phyloP scores from a whole-genome alignment of 2,888 invertebrate genomes.

The Ormia ochracea region DNA sequence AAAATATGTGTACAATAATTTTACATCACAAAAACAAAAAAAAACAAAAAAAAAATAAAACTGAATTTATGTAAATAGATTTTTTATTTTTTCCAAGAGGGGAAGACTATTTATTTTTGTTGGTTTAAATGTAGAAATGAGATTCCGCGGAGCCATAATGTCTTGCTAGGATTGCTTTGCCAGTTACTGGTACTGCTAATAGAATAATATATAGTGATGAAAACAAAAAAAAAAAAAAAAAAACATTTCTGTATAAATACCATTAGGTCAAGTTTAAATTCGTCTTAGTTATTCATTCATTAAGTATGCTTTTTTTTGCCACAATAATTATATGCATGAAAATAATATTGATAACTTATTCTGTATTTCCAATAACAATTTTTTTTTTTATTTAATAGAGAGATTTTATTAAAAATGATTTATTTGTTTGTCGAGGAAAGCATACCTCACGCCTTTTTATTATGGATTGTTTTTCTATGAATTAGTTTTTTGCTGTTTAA shows the following conservation, averaged over 20 bases:
- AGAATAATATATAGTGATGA: not conserved
- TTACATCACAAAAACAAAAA: slow-evolving; percentile 27
- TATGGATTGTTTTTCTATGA: not conserved
- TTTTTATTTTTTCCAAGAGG: slow-evolving; percentile 37
- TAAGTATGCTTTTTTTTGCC: slow-evolving; percentile 31
- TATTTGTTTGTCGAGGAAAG: slow-evolving; percentile 61
- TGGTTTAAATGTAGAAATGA: not conserved
- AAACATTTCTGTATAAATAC: slow-evolving; percentile 41
- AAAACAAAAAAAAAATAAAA: slow-evolving; percentile 31
- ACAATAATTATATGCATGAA: slow-evolving; percentile 58
- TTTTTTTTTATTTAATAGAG: not conserved
- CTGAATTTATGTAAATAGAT: slow-evolving; percentile 43
- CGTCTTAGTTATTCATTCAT: slow-evolving; percentile 53
- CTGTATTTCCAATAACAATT: slow-evolving; percentile 43
- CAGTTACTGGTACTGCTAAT: not conserved
- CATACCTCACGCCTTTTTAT: slow-evolving; percentile 59
- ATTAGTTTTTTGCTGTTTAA: not conserved
- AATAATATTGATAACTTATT: slow-evolving; percentile 60
- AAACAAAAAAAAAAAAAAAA: too few species aligned
- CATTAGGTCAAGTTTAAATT: slow-evolving; percentile 63
- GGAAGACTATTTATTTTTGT: slow-evolving; percentile 33
- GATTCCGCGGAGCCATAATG: slow-evolving; percentile 47
- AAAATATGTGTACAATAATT: slow-evolving; percentile 9
- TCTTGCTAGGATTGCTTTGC: slow-evolving; percentile 51
- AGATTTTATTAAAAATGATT: slow-evolving; percentile 53